Base-by-base conservation (phyloP, 2,888 invertebrate genomes). In the Drosophila peninsularis region DNA sequence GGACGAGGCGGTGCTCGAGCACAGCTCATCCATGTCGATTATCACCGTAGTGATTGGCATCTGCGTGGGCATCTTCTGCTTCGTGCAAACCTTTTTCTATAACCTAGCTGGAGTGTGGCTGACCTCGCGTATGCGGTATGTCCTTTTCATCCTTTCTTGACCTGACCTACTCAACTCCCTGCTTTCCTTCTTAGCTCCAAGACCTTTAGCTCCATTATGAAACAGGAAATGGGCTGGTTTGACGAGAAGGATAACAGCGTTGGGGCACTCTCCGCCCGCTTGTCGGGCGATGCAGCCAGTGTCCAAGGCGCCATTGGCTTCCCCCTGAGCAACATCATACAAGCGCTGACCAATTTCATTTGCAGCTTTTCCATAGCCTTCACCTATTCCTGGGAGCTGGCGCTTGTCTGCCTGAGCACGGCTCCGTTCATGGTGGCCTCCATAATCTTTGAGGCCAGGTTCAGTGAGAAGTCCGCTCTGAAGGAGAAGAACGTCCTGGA, bases 161-260 rank as follows among this genome's bases (percentile, higher is more conserved):
- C n/a, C 5, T 17, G 14, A n/a, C 7, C 5, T 13, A 41, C 27
- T 49, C 17, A 19, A 32, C 1, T 17, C 1, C 0, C 13, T 4
- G 2, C 2, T 14, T 14, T 5, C 9, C 19, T 9, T 0, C 3
- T 6, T 9, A 19, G 92, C 24, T 90, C 90, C 1, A 71, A 63
- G 44, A 93, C 95, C 0, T 96, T 96, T 82, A 92, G 91, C 34
- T 93, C 95, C 3, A 95, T 96, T 93, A 84, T 97, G 68, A 92
- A 93, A 39, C 96, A 96, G 90, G 96, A 96, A 82, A 95, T 96
- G 83, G 95, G 94, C 10, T 96, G 96, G 95, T 96, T 95, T 88
- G 96, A 96, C 86, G 93, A 95, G 42, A 93, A 95, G 0, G 79
- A 91, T 1, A 95, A 96, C 89, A 95, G 95, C 37, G 94, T 95